Evolutionary conservation across 2,797 vertebrate genomes (phyloP).

Genomic region (Coreius guichenoti): DNA sequence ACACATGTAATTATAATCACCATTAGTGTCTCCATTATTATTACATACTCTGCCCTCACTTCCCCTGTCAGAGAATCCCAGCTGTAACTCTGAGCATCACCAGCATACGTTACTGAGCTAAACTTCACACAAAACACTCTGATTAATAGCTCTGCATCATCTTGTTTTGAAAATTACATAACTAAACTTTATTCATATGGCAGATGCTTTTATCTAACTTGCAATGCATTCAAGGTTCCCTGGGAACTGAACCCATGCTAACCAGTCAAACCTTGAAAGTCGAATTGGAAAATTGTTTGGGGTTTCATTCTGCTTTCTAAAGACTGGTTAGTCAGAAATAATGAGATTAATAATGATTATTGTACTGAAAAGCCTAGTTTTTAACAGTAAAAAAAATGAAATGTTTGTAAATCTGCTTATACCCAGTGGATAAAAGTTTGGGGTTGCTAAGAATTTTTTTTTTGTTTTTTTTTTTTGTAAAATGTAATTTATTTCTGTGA

Average conservation of each 20-base stretch:
- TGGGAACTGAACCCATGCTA: not conserved
- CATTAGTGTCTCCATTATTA: constrained; percentile 60
- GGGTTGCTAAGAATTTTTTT: not conserved
- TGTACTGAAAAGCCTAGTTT: not conserved
- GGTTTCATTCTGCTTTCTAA: not conserved
- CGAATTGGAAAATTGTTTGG: not conserved
- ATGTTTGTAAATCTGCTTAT: not conserved
- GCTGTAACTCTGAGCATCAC: constrained; percentile 34
- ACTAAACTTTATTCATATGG: not conserved
- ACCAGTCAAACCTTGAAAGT: not conserved
- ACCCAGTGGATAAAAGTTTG: not conserved
- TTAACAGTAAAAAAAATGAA: not conserved
- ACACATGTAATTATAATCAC: constrained; percentile 63
- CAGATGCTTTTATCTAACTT: not conserved
- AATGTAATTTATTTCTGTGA: not conserved
- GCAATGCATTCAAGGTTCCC: not conserved
- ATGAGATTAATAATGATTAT: not conserved
- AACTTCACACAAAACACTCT: not conserved
- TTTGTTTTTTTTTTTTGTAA: not conserved
- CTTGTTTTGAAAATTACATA: not conserved
- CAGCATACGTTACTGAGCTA: constrained; percentile 28
- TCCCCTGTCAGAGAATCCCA: constrained; percentile 33
- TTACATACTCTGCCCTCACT: constrained; percentile 39
- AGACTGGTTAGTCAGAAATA: not conserved
- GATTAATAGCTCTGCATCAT: constrained; percentile 1